These are phyloP conservation scores for Byasa hedistus DNA, from an alignment of 2,888 invertebrate genomes.

Conservation along the genomic window DNA sequence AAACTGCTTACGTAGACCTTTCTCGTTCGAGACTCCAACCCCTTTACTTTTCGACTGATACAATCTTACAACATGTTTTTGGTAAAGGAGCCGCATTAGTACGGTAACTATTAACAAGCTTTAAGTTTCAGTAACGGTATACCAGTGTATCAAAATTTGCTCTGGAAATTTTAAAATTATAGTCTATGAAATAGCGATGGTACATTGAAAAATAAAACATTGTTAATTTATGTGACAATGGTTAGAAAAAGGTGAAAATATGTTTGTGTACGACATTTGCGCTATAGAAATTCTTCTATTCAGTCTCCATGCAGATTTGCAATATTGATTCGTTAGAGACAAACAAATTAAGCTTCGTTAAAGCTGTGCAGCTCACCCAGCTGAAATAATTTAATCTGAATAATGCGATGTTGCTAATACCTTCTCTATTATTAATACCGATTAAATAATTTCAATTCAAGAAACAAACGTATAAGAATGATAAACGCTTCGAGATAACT, in stretches of 20 bases:
- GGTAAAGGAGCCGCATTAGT: no score
- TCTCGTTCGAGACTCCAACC: constrained; percentile 33
- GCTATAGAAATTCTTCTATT: neutral
- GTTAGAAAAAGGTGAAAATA: no score
- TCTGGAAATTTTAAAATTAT: no score
- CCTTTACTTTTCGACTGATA: constrained; percentile 1
- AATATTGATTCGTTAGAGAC: constrained; percentile 3
- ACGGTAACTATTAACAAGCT: no score
- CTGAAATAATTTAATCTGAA: constrained; percentile 2
- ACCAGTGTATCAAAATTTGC: no score
- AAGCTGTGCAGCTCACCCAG: neutral
- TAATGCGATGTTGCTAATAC: neutral
- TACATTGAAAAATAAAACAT: no score
- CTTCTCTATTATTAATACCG: neutral
- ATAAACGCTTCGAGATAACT: no score
- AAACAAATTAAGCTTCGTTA: constrained; percentile 14
- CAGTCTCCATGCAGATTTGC: constrained; percentile 5
- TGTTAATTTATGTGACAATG: no score
- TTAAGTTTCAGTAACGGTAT: no score
- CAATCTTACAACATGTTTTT: neutral
- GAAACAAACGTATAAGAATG: no score
- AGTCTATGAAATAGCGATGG: no score
- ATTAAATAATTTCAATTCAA: no score
- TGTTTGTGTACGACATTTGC: neutral
- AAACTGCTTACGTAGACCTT: constrained; percentile 41